These are phyloP conservation scores for Danio albolineatus DNA, from an alignment of 2,797 vertebrate genomes.

Conservation along the genomic window DNA sequence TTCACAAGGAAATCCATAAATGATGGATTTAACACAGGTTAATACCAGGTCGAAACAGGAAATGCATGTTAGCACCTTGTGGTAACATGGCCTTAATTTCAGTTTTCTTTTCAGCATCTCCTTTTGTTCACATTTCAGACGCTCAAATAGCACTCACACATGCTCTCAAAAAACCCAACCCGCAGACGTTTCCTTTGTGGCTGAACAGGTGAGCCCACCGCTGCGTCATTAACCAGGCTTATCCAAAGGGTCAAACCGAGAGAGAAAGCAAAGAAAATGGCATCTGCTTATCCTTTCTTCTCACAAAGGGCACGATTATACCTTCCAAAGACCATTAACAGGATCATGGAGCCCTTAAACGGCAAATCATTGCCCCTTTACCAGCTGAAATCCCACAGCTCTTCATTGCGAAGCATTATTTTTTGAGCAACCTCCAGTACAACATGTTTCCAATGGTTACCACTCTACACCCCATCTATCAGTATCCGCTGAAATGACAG, in stretches of 20 bases:
- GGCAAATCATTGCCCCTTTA: conserved; percentile 19
- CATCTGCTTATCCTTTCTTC: conserved; percentile 31
- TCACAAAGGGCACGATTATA: conserved; percentile 13
- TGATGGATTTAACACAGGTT: too few relatives aligned
- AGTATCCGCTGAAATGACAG: conserved; percentile 83
- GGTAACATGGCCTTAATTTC: too few relatives aligned
- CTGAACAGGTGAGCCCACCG: conserved; percentile 22
- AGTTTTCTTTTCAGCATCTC: background rate
- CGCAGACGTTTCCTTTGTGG: background rate
- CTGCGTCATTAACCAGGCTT: conserved; percentile 5
- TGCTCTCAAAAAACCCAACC: conserved; percentile 2
- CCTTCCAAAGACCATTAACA: background rate
- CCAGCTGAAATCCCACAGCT: background rate
- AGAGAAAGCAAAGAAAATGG: conserved; percentile 66
- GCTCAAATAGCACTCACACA: background rate
- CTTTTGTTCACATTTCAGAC: background rate
- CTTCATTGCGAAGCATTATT: background rate
- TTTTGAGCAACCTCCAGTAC: conserved; percentile 1
- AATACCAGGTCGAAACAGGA: too few relatives aligned
- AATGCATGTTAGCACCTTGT: too few relatives aligned
- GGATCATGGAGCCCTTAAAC: conserved; percentile 18
- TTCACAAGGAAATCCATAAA: too few relatives aligned
- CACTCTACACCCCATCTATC: conserved; percentile 80
- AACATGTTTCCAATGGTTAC: conserved; percentile 71
- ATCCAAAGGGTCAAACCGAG: conserved; percentile 67